Percentiles rank a stretch among this genome's conserved stretches.
These are phyloP conservation scores for Uloborus plumipes DNA, from an alignment of 2,888 invertebrate genomes.

Conservation along the genomic window DNA sequence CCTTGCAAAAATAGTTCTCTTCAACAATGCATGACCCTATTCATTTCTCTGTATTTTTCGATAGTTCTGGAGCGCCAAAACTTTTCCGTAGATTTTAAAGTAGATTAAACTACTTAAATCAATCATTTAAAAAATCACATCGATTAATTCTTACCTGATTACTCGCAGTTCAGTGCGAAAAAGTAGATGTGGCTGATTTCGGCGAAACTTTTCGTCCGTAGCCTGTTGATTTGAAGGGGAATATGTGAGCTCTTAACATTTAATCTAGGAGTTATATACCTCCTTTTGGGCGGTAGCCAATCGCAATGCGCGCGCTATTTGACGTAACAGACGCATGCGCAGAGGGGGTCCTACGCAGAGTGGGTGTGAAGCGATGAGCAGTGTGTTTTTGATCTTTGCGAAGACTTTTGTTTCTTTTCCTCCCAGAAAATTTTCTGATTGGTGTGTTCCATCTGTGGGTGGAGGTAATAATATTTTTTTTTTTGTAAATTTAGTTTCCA, in stretches of 20 bases:
- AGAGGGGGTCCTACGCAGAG: background rate
- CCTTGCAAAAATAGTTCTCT: too few relatives aligned
- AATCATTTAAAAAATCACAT: too few relatives aligned
- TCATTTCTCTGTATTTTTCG: too few relatives aligned
- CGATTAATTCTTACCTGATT: too few relatives aligned
- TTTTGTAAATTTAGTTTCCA: background rate
- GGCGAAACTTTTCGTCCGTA: background rate
- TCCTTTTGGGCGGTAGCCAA: constrained; percentile 31
- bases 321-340: constrained; percentile 32
- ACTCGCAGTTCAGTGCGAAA: background rate
- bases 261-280: constrained; percentile 59
- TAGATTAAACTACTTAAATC: too few relatives aligned
- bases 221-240: constrained; percentile 46
- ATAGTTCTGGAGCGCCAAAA: too few relatives aligned
- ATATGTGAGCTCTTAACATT: constrained; percentile 14
- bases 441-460: constrained; percentile 26
- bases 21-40: too few relatives aligned
- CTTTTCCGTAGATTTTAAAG: too few relatives aligned
- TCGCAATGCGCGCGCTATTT: constrained; percentile 41
- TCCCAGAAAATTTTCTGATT: background rate
- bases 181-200: background rate
- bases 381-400: constrained; percentile 8
- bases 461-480: background rate
- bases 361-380: constrained; percentile 20
- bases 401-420: constrained; percentile 10